phyloP scores from a whole-genome alignment of 1,140 invertebrate genomes.

The Nautilus pompilius region DNA sequence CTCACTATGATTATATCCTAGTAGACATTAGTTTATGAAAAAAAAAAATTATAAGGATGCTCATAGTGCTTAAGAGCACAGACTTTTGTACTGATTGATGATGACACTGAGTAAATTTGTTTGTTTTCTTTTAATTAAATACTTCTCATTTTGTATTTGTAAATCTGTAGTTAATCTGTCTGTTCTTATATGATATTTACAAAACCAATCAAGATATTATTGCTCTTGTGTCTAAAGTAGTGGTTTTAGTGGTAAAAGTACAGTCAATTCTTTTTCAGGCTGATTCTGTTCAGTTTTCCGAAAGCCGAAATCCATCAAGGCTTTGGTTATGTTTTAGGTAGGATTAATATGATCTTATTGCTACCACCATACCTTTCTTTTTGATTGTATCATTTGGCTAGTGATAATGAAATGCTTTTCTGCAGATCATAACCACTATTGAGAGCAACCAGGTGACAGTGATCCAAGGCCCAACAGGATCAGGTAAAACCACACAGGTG shows the following conservation, averaged over 20 bases:
- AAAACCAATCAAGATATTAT: no score
- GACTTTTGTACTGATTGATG: no score
- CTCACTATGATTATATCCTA: no score
- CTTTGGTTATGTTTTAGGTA: background rate
- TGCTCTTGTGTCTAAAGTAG: background rate
- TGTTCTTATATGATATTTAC: no score
- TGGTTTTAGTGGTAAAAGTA: background rate
- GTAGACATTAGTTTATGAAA: no score
- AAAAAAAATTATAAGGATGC: no score
- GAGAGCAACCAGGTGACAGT: constrained; percentile 50
- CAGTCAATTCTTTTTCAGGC: background rate
- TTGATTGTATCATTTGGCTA: background rate
- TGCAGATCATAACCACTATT: constrained; percentile 55
- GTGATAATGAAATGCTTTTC: background rate
- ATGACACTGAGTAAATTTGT: no score
- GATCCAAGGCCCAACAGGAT: constrained; percentile 50
- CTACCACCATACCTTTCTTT: background rate
- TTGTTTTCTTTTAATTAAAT: no score
- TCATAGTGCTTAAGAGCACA: no score
- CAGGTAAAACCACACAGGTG: constrained; percentile 53
- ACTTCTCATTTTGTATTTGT: no score
- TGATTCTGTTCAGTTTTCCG: background rate
- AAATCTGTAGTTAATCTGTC: no score
- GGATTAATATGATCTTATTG: background rate
- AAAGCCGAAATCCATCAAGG: background rate